These are phyloP conservation scores for Lysandra coridon DNA, from an alignment of 2,888 invertebrate species.

Conservation along the genomic window DNA sequence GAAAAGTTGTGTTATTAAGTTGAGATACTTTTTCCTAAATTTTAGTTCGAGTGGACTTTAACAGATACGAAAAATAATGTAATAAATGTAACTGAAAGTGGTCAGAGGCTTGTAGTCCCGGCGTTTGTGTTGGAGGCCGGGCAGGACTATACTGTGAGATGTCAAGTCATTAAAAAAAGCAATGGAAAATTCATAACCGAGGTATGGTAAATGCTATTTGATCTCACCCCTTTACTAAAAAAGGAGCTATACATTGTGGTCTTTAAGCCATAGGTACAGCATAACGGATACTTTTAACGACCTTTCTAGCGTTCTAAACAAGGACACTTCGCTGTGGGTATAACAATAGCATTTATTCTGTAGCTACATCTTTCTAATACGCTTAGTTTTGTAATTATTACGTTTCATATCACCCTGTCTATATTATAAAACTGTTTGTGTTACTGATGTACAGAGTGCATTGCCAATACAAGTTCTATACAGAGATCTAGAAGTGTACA, in stretches of 20 bases:
- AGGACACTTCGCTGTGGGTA: too few species aligned
- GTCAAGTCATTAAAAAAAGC: slow-evolving; percentile 48
- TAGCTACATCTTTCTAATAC: too few species aligned
- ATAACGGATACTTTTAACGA: too few species aligned
- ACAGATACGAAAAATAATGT: slow-evolving; percentile 39
- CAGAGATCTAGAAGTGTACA: slow-evolving; percentile 11
- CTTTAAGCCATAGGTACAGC: too few species aligned
- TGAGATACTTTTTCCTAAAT: slow-evolving; percentile 11
- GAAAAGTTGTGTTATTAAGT: too few species aligned
- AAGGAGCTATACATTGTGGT: too few species aligned
- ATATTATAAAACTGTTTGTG: too few species aligned
- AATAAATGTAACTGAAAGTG: slow-evolving; percentile 47
- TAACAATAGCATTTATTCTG: too few species aligned
- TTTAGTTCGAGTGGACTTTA: slow-evolving; percentile 58
- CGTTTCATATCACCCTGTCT: too few species aligned
- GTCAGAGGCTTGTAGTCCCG: slow-evolving; percentile 51
- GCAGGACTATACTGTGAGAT: slow-evolving; percentile 48
- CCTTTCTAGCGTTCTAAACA: too few species aligned
- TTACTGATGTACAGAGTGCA: neutral
- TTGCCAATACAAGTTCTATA: slow-evolving; percentile 3
- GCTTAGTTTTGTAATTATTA: too few species aligned
- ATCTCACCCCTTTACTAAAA: neutral
- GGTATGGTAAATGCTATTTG: slow-evolving; percentile 45
- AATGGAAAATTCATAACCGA: slow-evolving; percentile 51
- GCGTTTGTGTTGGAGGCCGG: slow-evolving; percentile 49